These are phyloP conservation scores for Podabrus alpinus DNA, from an alignment of 2,888 invertebrate genomes.

Conservation along the genomic window DNA sequence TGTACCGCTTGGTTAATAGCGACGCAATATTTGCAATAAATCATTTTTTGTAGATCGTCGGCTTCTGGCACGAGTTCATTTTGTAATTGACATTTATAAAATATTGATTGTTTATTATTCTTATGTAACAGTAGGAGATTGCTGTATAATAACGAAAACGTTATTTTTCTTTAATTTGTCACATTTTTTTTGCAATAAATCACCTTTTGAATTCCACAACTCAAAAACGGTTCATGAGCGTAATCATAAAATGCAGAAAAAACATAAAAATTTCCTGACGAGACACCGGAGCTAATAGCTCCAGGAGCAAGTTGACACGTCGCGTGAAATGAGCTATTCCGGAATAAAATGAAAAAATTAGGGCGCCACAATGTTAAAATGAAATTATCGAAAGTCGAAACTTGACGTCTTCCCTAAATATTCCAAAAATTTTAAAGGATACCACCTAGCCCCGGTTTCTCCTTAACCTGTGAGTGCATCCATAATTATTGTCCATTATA, in stretches of 20 bases:
- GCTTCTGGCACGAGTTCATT: slow-evolving; percentile 40
- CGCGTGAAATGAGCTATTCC: too few species aligned
- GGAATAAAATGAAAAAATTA: too few species aligned
- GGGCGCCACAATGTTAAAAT: too few species aligned
- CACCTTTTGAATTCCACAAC: background rate
- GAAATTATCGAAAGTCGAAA: too few species aligned
- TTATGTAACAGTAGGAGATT: slow-evolving; percentile 29
- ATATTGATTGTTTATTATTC: slow-evolving; percentile 29
- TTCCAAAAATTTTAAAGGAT: too few species aligned
- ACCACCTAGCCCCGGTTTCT: too few species aligned
- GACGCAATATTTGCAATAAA: slow-evolving; percentile 33
- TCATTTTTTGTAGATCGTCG: slow-evolving; percentile 38
- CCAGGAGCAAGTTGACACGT: too few species aligned
- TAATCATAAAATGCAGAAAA: background rate
- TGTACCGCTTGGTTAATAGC: slow-evolving; percentile 17
- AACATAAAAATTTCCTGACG: background rate
- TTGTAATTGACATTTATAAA: slow-evolving; percentile 39
- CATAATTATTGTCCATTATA: background rate
- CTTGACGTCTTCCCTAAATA: too few species aligned
- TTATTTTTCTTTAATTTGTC: background rate
- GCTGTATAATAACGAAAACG: background rate
- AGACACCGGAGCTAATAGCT: too few species aligned
- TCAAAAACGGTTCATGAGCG: background rate
- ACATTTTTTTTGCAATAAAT: background rate
- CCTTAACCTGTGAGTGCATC: too few species aligned